Conservation (phyloP, 2,113 vertebrate genomes). For the Etheostoma spectabile region DNA sequence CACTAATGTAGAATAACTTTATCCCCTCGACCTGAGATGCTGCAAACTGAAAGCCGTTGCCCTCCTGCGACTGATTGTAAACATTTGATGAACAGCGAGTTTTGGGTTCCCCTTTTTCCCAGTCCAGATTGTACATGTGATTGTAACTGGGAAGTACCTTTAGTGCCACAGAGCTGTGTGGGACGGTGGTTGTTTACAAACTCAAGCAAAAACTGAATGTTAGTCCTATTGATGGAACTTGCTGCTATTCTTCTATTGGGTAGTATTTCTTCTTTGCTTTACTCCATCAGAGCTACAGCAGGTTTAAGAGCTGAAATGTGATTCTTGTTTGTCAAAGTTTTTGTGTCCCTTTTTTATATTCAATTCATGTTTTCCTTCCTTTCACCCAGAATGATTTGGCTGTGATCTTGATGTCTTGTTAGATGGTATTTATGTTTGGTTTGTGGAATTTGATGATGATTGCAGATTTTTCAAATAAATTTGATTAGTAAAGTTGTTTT, state of each 20-base stretch:
- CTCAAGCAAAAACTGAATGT: slow-evolving; percentile 53
- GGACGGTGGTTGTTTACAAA: slow-evolving; percentile 70
- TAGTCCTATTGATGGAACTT: slow-evolving; percentile 10
- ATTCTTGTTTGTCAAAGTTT: slow-evolving; percentile 35
- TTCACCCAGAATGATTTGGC: slow-evolving; percentile 18
- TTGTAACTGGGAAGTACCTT: slow-evolving; percentile 44
- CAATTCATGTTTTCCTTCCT: slow-evolving; percentile 25
- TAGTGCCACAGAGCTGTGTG: slow-evolving; percentile 61
- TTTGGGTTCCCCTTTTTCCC: slow-evolving; percentile 33
- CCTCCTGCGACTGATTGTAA: slow-evolving; percentile 17
- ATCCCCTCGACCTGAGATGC: slow-evolving; percentile 30
- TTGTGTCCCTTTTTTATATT: slow-evolving; percentile 27
- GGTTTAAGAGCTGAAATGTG: slow-evolving; percentile 41
- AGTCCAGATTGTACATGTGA: slow-evolving; percentile 23
- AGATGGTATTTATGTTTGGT: slow-evolving; percentile 53
- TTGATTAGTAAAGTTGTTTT: slow-evolving; percentile 19
- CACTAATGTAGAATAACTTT: slow-evolving; percentile 64
- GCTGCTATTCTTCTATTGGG: slow-evolving; percentile 66
- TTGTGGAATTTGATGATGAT: slow-evolving; percentile 49
- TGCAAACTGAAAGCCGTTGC: slow-evolving; percentile 32
- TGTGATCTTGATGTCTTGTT: slow-evolving; percentile 29
- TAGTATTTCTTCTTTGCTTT: slow-evolving; percentile 24
- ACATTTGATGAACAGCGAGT: slow-evolving; percentile 26
- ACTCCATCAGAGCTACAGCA: slow-evolving; percentile 11
- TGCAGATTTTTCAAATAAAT: slow-evolving; percentile 71